phyloP scores from a whole-genome alignment of 2,888 invertebrate genomes.

The Dryobotodes eremita region DNA sequence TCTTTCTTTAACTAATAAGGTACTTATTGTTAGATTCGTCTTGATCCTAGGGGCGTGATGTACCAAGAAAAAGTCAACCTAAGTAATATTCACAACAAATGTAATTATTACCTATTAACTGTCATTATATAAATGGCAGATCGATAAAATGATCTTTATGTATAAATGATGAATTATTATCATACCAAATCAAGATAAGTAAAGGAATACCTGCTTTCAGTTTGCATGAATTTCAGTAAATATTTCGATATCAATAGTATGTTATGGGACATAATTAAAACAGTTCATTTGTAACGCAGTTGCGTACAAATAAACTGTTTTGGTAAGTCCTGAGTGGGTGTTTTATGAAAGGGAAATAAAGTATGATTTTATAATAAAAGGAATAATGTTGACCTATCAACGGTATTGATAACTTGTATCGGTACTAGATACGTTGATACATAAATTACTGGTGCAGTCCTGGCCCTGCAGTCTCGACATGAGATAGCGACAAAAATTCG shows the following conservation, averaged over 20 bases:
- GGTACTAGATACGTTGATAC: too few species aligned
- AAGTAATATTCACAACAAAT: neutral
- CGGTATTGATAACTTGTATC: neutral
- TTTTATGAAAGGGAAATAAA: neutral
- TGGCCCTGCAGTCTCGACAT: too few species aligned
- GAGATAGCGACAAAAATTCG: too few species aligned
- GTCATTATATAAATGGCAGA: neutral
- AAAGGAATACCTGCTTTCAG: neutral
- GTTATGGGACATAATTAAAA: neutral
- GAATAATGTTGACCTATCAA: neutral
- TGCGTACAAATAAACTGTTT: neutral
- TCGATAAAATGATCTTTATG: neutral
- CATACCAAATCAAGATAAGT: neutral
- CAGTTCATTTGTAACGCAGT: neutral
- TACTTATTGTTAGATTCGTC: neutral
- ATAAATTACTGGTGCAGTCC: too few species aligned
- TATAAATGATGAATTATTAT: neutral
- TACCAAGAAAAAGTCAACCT: neutral
- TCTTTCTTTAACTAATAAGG: neutral
- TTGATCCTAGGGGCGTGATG: neutral
- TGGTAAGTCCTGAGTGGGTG: neutral
- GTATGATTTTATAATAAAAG: neutral
- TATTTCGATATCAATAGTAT: neutral
- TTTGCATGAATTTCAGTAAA: neutral
- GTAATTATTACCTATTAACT: neutral